phyloP scores from a whole-genome alignment of 2,888 invertebrate species.

The Agonopterix arenella region DNA sequence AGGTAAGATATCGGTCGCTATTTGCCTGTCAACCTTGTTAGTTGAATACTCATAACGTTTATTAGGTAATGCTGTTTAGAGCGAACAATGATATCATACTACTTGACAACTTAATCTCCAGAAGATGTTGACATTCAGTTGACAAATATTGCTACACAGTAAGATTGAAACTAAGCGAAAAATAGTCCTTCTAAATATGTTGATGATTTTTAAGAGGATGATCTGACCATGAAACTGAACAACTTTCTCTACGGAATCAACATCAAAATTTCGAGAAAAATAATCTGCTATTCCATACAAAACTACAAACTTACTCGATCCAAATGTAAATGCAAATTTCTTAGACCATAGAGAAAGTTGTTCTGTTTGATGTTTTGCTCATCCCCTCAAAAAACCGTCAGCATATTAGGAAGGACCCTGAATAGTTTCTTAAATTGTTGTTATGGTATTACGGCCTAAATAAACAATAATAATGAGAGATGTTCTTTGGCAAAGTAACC shows the following conservation, averaged over 20 bases:
- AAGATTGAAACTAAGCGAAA: not conserved
- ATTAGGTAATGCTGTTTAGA: slow-evolving; percentile 51
- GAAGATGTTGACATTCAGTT: slow-evolving; percentile 17
- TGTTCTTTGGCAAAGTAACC: slow-evolving; percentile 50
- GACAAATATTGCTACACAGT: slow-evolving; percentile 12
- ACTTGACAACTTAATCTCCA: slow-evolving; percentile 31
- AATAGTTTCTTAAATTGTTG: not conserved
- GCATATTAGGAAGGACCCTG: no score
- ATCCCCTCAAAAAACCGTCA: no score
- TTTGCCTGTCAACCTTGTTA: slow-evolving; percentile 57
- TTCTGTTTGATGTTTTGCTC: no score
- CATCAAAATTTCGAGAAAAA: no score
- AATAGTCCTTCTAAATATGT: not conserved
- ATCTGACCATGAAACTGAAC: no score
- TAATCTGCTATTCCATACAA: no score
- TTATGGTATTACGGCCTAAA: slow-evolving; percentile 35
- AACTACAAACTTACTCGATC: no score
- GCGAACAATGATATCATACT: slow-evolving; percentile 19
- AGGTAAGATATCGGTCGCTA: slow-evolving; percentile 37
- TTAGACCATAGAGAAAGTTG: no score
- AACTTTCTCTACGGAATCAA: no score
- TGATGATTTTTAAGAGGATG: no score
- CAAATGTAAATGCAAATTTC: no score
- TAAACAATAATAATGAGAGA: slow-evolving; percentile 32
- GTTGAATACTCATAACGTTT: slow-evolving; percentile 50